Evolutionary conservation across 2,797 vertebrate species (phyloP).

Genomic region (Phylloscopus collybita): DNA sequence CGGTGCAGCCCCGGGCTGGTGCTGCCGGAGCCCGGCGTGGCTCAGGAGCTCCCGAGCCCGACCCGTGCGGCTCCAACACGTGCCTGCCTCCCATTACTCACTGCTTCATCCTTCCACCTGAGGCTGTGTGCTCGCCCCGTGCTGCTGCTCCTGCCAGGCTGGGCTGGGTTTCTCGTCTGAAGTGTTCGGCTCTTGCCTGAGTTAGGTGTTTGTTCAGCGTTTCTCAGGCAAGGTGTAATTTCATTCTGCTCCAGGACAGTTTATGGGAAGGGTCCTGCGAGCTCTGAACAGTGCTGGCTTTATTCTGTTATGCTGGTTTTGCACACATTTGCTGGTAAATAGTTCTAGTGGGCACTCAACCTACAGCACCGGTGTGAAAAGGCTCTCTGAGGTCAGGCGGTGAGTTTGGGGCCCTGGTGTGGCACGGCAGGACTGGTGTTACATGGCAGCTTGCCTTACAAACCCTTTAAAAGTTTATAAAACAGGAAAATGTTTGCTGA

Average conservation of each 20-base stretch:
- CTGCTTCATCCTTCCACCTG: accelerated
- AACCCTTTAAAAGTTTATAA: background rate
- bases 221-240: background rate
- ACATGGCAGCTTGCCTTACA: background rate
- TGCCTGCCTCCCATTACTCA: accelerated
- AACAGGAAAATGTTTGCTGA: background rate
- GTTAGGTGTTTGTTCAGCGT: accelerated
- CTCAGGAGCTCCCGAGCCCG: background rate
- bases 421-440: background rate
- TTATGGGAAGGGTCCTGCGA: background rate
- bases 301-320: background rate
- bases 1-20: background rate
- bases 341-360: background rate
- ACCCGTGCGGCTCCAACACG: background rate
- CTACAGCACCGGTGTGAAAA: background rate
- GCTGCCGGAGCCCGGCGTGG: accelerated
- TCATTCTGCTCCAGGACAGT: accelerated
- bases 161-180: accelerated
- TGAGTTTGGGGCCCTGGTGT: background rate
- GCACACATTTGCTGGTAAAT: background rate
- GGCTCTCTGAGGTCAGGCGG: background rate
- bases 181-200: background rate
- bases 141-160: background rate
- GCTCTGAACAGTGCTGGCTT: background rate
- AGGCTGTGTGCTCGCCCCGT: accelerated